phyloP scores from a whole-genome alignment of 30 jellyfish, hydroid and myxozoan genomes.

The Pelagia noctiluca region DNA sequence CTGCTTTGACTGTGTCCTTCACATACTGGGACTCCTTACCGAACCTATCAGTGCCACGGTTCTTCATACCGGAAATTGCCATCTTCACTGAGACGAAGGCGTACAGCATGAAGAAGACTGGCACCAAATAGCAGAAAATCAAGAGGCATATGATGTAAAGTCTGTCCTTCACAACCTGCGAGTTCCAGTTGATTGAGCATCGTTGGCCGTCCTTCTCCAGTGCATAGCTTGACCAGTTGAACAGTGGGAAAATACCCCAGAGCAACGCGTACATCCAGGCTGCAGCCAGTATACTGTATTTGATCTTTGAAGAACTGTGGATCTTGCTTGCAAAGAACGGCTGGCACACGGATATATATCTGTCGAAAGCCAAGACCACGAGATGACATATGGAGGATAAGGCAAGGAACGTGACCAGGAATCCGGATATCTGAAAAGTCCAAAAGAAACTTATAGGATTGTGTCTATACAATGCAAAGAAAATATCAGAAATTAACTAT shows the following conservation, averaged over 20 bases:
- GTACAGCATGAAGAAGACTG: conserved; percentile 51
- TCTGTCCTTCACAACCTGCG: conserved; percentile 11
- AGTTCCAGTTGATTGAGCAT: conserved; percentile 78
- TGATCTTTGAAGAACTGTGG: conserved; percentile 7
- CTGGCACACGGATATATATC: conserved; percentile 72
- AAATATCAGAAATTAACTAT: not conserved
- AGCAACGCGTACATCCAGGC: conserved; percentile 63
- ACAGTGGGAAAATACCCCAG: conserved; percentile 75
- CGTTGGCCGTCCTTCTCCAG: conserved; percentile 62
- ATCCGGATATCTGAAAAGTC: conserved; percentile 53
- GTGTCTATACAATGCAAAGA: not conserved
- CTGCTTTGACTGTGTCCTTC: conserved; percentile 57
- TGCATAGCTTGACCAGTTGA: conserved; percentile 72
- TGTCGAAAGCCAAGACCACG: conserved; percentile 61
- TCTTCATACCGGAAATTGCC: conserved; percentile 48
- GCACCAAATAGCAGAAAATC: conserved; percentile 52
- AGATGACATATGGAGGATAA: conserved; percentile 66
- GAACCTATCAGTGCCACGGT: conserved; percentile 48
- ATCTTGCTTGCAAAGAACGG: conserved; percentile 58
- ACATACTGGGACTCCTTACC: conserved; percentile 61
- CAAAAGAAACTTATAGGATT: not conserved
- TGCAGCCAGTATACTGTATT: not conserved
- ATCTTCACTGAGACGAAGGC: conserved; percentile 35
- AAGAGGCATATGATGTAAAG: conserved; percentile 58
- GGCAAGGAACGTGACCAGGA: conserved; percentile 67